These are phyloP conservation scores for Cheiracanthium punctorium DNA, from an alignment of 2,888 invertebrate genomes.

Conservation along the genomic window DNA sequence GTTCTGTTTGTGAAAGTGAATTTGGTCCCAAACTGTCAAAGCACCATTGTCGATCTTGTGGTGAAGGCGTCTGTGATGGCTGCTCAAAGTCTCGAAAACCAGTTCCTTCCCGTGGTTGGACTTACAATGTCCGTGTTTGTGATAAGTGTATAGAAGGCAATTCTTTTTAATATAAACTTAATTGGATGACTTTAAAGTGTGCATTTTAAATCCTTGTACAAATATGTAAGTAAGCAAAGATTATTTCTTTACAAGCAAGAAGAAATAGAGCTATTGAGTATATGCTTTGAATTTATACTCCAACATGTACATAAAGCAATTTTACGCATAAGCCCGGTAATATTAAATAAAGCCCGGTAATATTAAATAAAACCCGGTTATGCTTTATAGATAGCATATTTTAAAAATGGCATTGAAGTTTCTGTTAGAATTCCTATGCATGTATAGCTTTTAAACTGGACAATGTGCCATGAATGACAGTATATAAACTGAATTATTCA, in stretches of 20 bases:
- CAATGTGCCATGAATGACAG: too few relatives aligned
- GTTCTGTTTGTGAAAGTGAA: slow-evolving; percentile 81
- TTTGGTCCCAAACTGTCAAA: slow-evolving; percentile 78
- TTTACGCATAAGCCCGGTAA: too few relatives aligned
- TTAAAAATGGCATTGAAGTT: too few relatives aligned
- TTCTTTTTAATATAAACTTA: background rate
- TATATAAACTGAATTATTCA: too few relatives aligned
- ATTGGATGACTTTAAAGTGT: background rate
- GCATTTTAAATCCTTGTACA: background rate
- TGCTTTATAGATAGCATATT: too few relatives aligned
- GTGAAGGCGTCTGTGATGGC: slow-evolving; percentile 82
- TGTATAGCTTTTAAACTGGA: too few relatives aligned
- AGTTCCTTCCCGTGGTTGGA: slow-evolving; percentile 78
- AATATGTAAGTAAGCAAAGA: background rate
- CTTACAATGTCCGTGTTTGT: slow-evolving; percentile 78
- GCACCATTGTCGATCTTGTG: slow-evolving; percentile 85
- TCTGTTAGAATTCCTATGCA: too few relatives aligned
- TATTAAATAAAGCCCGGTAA: too few relatives aligned
- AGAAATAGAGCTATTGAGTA: too few relatives aligned
- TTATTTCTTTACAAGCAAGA: background rate
- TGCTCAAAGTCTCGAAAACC: slow-evolving; percentile 77
- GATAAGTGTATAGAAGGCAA: slow-evolving; percentile 26
- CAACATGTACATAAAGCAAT: too few relatives aligned
- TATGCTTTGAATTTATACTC: too few relatives aligned
- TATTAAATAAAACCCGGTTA: too few relatives aligned